phyloP scores from a whole-genome alignment of 2,888 invertebrate genomes.

The Timandra comae region DNA sequence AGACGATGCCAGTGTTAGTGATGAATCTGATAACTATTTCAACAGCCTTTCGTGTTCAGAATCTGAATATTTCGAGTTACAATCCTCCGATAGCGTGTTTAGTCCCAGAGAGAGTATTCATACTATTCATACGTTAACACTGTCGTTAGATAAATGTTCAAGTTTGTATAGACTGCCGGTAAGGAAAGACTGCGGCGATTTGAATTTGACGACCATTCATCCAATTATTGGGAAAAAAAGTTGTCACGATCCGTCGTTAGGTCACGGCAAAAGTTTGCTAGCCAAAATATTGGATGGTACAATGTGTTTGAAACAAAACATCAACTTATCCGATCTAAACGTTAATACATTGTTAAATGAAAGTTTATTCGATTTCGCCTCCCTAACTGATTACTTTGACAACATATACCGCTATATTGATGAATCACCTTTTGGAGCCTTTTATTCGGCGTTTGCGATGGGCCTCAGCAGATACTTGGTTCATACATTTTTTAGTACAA shows the following conservation, averaged over 20 bases:
- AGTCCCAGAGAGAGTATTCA: slow-evolving; percentile 7
- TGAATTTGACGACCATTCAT: slow-evolving; percentile 8
- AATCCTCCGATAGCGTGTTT: slow-evolving; percentile 5
- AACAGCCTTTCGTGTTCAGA: slow-evolving; percentile 5
- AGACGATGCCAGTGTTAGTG: slow-evolving; percentile 3
- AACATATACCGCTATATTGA: not conserved
- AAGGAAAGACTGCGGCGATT: slow-evolving; percentile 15
- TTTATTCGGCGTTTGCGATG: not conserved
- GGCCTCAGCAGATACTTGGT: not conserved
- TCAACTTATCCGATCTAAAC: not conserved
- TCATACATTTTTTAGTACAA: not conserved
- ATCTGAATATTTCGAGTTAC: slow-evolving; percentile 6
- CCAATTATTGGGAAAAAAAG: too few species aligned
- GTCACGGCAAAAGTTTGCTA: slow-evolving; percentile 8
- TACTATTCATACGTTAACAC: slow-evolving; percentile 9
- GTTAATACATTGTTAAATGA: slow-evolving; percentile 5
- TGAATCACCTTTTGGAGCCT: not conserved
- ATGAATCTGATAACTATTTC: slow-evolving; percentile 3
- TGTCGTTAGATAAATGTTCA: slow-evolving; percentile 11
- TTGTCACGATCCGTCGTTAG: slow-evolving; percentile 3
- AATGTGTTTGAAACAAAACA: too few species aligned
- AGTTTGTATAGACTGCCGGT: slow-evolving; percentile 9
- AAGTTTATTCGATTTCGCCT: slow-evolving; percentile 4
- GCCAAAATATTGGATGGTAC: not conserved
- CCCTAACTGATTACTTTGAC: not conserved